Evolutionary conservation across 2,113 vertebrate species (phyloP).

Genomic region (Lipotes vexillifer): DNA sequence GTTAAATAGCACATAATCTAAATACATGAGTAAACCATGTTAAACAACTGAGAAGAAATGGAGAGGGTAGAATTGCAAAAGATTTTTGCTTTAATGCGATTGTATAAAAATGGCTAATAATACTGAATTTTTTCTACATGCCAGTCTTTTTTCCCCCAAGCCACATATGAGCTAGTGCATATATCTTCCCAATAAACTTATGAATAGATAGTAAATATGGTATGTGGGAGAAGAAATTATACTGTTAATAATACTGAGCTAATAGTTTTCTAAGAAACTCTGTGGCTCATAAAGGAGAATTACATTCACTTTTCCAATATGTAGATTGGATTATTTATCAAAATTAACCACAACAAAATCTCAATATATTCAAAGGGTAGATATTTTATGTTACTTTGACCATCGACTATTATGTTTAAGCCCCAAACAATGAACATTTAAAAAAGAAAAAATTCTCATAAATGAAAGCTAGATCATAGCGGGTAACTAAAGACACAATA

Average conservation of each 20-base stretch:
- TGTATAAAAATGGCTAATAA: background rate
- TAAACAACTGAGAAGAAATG: background rate
- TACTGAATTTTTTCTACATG: background rate
- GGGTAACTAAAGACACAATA: background rate
- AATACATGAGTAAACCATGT: background rate
- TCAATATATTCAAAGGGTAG: background rate
- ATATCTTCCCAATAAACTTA: background rate
- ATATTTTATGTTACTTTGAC: background rate
- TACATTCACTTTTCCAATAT: background rate
- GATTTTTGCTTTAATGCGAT: background rate
- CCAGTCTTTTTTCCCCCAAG: background rate
- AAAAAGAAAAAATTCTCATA: background rate
- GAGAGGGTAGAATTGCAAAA: background rate
- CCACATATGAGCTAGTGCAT: background rate
- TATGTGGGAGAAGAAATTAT: background rate
- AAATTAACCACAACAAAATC: background rate
- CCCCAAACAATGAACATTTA: background rate
- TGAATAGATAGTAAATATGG: background rate
- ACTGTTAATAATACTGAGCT: background rate
- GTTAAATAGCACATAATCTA: background rate
- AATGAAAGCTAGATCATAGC: background rate
- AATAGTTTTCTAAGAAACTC: background rate
- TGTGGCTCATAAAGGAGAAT: background rate
- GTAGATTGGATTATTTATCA: background rate
- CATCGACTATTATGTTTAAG: background rate